Base-by-base conservation (phyloP, 2,888 invertebrate species). In the Homarus gammarus region DNA sequence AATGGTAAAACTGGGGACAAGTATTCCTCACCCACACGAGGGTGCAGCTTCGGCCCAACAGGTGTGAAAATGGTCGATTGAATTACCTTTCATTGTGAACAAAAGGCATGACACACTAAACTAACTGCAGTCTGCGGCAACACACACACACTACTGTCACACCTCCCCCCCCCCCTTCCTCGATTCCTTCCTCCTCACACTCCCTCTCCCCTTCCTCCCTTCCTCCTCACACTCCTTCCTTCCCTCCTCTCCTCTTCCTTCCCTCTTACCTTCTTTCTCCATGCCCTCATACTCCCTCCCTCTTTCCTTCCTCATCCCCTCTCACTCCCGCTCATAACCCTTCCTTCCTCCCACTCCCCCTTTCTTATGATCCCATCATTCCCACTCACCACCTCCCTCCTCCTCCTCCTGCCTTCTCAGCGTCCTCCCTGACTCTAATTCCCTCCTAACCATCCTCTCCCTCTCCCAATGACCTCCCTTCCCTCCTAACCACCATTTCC, bases 71-170 rank as follows among this genome's bases (percentile, higher is more conserved):
- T 27, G 6, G 6, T 27, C 64, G 27, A 64, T 6, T 64, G 27
- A 64, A 64, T 64, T 64, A 64, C n/a, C 64, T 64, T 27, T 64
- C 64, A 64, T 27, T n/a, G 64, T 56, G n/a, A 27, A 64, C 64
- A 64, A 64, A 64, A 27, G 27, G 5, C 6, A 10, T n/a, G 64
- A 0, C 27, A 64, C 3, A 64, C 56, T 56, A 18, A 18, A 2
- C 64, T 64, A 27, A 64, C 64, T 64, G 27, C 27, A n/a, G 3
- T 6, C 64, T 64, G 27, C n/a, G n/a, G n/a, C n/a, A n/a, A 3
- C 27, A 64, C 2, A 8, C 56, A 56, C 27, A 27, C 64, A 0
- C 44, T 0, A 10, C 27, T 18, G 40, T 38, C 38, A 40, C 10
- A 6, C 36, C 22, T 10, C 0, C 40, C 33, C 38, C 10, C 18